A percentile compares a stretch with the other conserved stretches of the same genome.
Evolutionary conservation across 2,888 invertebrate genomes (phyloP).

Genomic region (Tholera decimalis): DNA sequence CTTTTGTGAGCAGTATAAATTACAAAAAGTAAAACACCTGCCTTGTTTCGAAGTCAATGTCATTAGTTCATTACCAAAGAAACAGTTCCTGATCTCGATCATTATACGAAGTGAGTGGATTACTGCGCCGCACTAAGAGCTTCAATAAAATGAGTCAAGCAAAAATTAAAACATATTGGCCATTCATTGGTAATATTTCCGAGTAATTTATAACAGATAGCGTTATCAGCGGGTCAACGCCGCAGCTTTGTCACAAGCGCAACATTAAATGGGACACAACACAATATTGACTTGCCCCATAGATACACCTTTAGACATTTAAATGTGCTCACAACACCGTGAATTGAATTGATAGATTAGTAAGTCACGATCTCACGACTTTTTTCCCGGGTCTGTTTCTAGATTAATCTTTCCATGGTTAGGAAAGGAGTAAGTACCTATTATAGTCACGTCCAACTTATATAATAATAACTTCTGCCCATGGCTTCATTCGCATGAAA

Average conservation of each 20-base stretch:
- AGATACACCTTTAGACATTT: slow-evolving; percentile 35
- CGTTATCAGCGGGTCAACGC: slow-evolving; percentile 73
- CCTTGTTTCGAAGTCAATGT: no score
- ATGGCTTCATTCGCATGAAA: no score
- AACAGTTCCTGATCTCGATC: neutral
- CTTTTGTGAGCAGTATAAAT: neutral
- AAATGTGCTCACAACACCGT: neutral
- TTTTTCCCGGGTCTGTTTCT: neutral
- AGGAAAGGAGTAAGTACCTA: slow-evolving; percentile 1
- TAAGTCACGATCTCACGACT: slow-evolving; percentile 7
- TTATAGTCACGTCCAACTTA: slow-evolving; percentile 12
- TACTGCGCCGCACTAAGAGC: neutral
- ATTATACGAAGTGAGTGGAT: neutral
- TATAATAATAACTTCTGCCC: no score
- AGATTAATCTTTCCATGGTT: neutral
- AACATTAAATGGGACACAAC: slow-evolving; percentile 20
- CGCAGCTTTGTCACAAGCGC: slow-evolving; percentile 46
- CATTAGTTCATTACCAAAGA: no score
- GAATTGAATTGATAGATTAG: neutral
- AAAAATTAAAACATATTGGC: slow-evolving; percentile 25
- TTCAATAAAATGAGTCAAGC: neutral
- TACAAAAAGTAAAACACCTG: no score
- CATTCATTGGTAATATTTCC: slow-evolving; percentile 64
- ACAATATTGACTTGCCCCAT: slow-evolving; percentile 38
- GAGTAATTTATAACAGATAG: slow-evolving; percentile 74